phyloP scores from a whole-genome alignment of 2,113 vertebrate species.

The Aegithalos caudatus region DNA sequence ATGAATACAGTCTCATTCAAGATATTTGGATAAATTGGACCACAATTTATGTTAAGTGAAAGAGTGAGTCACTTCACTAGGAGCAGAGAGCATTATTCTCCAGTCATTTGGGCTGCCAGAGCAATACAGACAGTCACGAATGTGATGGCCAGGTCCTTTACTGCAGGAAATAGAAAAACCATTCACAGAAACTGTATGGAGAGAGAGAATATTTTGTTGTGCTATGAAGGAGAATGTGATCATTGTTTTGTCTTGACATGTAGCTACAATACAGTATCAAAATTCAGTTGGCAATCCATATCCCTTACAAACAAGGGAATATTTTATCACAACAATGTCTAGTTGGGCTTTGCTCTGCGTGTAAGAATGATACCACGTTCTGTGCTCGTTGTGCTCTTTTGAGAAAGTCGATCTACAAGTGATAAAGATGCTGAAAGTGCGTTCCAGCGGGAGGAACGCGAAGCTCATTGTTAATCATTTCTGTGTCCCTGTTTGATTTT shows the following conservation, averaged over 20 bases:
- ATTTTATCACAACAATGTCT: neutral
- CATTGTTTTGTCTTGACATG: neutral
- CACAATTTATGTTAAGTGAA: neutral
- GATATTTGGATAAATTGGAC: neutral
- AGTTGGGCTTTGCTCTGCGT: fast-evolving
- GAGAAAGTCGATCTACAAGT: neutral
- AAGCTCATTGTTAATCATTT: neutral
- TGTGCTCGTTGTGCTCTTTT: neutral
- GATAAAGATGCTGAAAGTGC: neutral
- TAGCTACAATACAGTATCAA: neutral
- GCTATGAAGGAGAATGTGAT: neutral
- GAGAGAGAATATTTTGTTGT: neutral
- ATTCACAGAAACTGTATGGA: neutral
- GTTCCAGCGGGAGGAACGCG: neutral
- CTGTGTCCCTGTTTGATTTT: neutral
- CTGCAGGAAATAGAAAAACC: neutral
- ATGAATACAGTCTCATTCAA: neutral
- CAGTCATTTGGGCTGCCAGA: neutral
- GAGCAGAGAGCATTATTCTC: neutral
- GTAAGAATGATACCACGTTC: fast-evolving
- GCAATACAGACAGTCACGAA: neutral
- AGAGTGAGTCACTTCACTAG: neutral
- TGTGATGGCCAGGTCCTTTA: neutral
- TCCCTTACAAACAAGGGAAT: neutral
- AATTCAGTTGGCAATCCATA: neutral